Conservation (phyloP, 2,113 vertebrate genomes). For the Eptesicus fuscus region DNA sequence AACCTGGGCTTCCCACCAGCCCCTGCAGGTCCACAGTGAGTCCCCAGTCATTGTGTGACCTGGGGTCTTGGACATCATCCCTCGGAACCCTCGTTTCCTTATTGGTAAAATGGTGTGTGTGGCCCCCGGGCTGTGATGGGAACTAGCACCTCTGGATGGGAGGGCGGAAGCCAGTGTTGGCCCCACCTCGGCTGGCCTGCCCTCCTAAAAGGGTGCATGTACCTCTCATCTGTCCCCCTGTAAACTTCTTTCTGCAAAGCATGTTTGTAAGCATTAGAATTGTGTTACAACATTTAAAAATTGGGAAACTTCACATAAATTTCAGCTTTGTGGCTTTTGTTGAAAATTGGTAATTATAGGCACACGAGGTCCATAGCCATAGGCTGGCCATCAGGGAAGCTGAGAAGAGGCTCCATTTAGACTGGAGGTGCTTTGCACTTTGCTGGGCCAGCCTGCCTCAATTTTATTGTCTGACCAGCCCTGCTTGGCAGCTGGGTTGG, state of each 20-base stretch:
- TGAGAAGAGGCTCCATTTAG: not conserved
- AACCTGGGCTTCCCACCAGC: not conserved
- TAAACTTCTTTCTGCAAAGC: not conserved
- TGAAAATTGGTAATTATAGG: not conserved
- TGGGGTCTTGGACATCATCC: no score
- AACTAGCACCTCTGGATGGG: fast-evolving
- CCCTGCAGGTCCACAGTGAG: not conserved
- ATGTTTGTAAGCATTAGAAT: not conserved
- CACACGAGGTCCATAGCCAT: fast-evolving
- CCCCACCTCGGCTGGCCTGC: not conserved
- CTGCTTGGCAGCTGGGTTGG: not conserved
- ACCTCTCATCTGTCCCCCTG: not conserved
- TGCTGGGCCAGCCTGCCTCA: not conserved
- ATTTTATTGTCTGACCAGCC: not conserved
- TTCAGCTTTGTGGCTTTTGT: not conserved
- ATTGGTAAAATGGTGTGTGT: not conserved
- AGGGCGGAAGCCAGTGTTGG: not conserved
- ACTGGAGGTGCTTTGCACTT: not conserved
- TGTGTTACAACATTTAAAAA: not conserved
- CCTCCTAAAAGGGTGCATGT: not conserved
- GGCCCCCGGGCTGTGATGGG: not conserved
- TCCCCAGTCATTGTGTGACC: no score
- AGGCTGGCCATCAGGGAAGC: not conserved
- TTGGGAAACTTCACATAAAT: not conserved
- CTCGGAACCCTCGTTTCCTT: not conserved